Evolutionary conservation across 1,140 invertebrate genomes (phyloP).

Genomic region (Apis mellifera): Amel_HAv3.1 CM009933.2:5858001-5858500

Average conservation of each 20-base stretch:
- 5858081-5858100: background rate
- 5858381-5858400: background rate
- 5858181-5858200: background rate
- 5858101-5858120: background rate
- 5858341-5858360: constrained; percentile 52
- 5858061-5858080: background rate
- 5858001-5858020: no score
- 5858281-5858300: constrained; percentile 53
- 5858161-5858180: constrained; percentile 21
- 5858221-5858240: constrained; percentile 20
- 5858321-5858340: constrained; percentile 9
- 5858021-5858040: no score
- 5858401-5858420: background rate
- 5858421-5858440: no score
- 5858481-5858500: background rate
- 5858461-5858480: constrained; percentile 2
- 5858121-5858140: constrained; percentile 17
- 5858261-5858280: background rate
- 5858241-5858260: background rate
- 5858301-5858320: constrained; percentile 47
- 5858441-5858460: background rate
- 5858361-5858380: constrained; percentile 25
- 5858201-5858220: constrained; percentile 33
- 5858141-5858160: background rate
- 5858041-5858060: no score